Percentiles rank a stretch among this genome's conserved stretches.
Conservation (phyloP, 2,113 vertebrate genomes). For the Zosterops lateralis region DNA sequence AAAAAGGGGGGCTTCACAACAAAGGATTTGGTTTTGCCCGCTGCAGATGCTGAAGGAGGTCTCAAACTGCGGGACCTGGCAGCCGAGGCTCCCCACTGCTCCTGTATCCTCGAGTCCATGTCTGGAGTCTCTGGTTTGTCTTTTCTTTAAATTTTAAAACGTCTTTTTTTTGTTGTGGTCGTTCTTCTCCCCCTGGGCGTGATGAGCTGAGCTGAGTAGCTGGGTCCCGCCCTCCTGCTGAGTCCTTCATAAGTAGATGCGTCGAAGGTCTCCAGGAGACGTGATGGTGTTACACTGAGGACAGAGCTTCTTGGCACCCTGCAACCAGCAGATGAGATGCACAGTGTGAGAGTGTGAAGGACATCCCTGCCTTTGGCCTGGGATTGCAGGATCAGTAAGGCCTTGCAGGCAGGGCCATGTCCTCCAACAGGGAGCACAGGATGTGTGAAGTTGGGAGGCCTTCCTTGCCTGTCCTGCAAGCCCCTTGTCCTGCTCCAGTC, state of each 20-base stretch:
- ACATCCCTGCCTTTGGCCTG: background rate
- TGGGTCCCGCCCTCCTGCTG: background rate
- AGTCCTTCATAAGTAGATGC: slow-evolving; percentile 94
- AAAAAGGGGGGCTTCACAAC: slow-evolving; percentile 61
- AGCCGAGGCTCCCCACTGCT: slow-evolving; percentile 43
- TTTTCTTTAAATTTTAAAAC: slow-evolving; percentile 30
- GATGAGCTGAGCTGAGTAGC: slow-evolving; percentile 38
- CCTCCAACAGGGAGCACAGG: background rate
- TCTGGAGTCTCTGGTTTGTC: slow-evolving; percentile 50
- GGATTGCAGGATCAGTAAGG: background rate
- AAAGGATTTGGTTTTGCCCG: slow-evolving; percentile 43
- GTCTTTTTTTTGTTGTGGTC: slow-evolving; percentile 46
- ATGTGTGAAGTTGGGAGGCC: background rate
- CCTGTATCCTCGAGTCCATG: slow-evolving; percentile 45
- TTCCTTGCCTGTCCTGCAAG: background rate
- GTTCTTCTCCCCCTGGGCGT: slow-evolving; percentile 46
- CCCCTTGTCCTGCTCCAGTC: background rate
- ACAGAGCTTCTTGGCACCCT: slow-evolving; percentile 99
- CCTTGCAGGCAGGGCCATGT: background rate
- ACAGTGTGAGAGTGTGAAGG: background rate
- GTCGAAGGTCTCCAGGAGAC: slow-evolving; percentile 94
- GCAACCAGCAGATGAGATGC: slow-evolving; percentile 1
- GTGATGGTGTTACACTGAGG: slow-evolving; percentile 99
- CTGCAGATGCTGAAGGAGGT: slow-evolving; percentile 44
- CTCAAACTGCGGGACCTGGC: slow-evolving; percentile 15